Percentiles rank a stretch among this genome's conserved stretches.
phyloP scores from a whole-genome alignment of 2,797 vertebrate genomes.

The Gorsachius magnificus region DNA sequence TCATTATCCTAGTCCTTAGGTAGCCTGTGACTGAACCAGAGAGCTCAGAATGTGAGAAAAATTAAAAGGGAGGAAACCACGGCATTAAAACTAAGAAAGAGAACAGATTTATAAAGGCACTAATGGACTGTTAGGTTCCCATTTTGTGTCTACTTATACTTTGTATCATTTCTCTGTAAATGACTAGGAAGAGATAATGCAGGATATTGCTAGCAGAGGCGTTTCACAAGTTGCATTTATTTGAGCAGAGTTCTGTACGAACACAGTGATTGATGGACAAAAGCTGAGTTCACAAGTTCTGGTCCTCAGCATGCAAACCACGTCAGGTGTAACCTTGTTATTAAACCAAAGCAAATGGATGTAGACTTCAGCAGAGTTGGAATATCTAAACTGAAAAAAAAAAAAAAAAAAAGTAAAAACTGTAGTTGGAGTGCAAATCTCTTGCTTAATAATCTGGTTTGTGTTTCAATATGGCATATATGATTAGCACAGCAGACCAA shows the following conservation, averaged over 20 bases:
- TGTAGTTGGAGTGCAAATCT: background rate
- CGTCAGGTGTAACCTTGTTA: background rate
- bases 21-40: background rate
- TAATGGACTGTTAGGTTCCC: background rate
- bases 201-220: background rate
- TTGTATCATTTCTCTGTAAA: background rate
- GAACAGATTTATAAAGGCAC: background rate
- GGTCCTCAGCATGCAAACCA: background rate
- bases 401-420: background rate
- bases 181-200: background rate
- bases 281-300: background rate
- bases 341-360: background rate
- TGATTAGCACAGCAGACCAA: background rate
- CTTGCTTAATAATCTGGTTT: background rate
- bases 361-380: background rate
- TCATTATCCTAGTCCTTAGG: background rate
- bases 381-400: background rate
- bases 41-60: background rate
- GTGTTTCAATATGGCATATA: background rate
- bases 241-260: background rate
- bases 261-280: fast-evolving
- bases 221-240: background rate
- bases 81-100: background rate
- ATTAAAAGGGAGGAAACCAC: background rate
- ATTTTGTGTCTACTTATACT: background rate